Percentiles rank a stretch among this genome's conserved stretches.
phyloP scores from a whole-genome alignment of 2,797 vertebrate genomes.

The Balearica regulorum region DNA sequence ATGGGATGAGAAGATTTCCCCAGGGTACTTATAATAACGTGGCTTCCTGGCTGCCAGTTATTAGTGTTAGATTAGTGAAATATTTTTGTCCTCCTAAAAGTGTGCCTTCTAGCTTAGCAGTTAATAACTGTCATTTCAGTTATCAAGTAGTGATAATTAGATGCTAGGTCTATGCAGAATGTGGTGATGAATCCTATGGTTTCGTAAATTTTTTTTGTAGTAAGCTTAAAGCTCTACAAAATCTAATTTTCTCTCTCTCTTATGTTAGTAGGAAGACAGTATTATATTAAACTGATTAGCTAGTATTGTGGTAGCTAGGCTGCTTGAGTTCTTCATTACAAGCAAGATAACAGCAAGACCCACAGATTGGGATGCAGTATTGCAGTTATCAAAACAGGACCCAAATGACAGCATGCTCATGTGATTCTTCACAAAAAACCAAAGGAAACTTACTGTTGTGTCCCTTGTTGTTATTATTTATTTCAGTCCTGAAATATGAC shows the following conservation, averaged over 20 bases:
- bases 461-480: background rate
- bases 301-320: background rate
- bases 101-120: background rate
- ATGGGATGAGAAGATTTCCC: background rate
- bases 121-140: background rate
- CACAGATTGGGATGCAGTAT: background rate
- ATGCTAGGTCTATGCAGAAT: background rate
- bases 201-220: background rate
- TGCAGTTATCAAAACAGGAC: background rate
- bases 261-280: background rate
- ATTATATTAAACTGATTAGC: background rate
- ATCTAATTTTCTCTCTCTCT: background rate
- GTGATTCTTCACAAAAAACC: background rate
- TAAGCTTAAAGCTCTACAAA: background rate
- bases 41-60: background rate
- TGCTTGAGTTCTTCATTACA: background rate
- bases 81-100: background rate
- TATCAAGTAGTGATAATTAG: background rate
- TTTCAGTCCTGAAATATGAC: background rate
- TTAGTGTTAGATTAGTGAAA: background rate
- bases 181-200: background rate
- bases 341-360: background rate
- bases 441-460: background rate
- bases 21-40: background rate
- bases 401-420: background rate